Evolutionary conservation across 1,140 invertebrate species (phyloP), one percentile per base, ranked within the genome.

Genomic region (Archivesica marissinica): DNA sequence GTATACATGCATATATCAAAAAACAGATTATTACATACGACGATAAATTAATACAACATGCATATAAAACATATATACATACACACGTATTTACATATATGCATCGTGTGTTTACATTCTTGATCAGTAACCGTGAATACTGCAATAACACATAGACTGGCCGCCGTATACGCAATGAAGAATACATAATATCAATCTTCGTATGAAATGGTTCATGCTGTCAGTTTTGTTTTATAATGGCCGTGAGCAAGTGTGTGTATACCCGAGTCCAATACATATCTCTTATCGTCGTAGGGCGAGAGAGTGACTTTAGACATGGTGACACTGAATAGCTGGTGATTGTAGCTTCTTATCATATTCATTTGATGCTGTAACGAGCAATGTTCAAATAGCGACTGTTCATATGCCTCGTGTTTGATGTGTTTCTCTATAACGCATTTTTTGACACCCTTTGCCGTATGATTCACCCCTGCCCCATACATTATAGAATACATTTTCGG

Each of bases 381-480:
- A 7, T 83, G 70, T 17, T 86, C 44, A 72, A 88, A 85, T 23
- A 90, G 52, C 59, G 85, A 90, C 2, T 88, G 54, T 74, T 88
- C 88, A 28, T 91, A 90, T 39, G 87, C 30, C n/a, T 84, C 54
- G 44, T 87, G 86, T 23, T 66, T 80, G 0, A 89, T 75, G 25
- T 78, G 74, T 3, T 86, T 83, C 56, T n/a, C n/a, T n/a, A 89
- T 86, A 0, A 89, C 85, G 77, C 17, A 56, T 44, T 87, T 88
- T 35, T 88, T 88, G 1, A 88, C 85, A 0, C 76, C 85, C 52
- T 89, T 88, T 6, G 78, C 83, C 56, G 81, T 90, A 47, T 84
- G 64, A 39, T 68, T 68, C 25, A 23, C 17, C 81, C 3, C 47
- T 0, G 17, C 85, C 28, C 33, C 15, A 33, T 11, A 76, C 39